phyloP scores from a whole-genome alignment of 2,888 invertebrate species.

The Carabus problematicus region DNA sequence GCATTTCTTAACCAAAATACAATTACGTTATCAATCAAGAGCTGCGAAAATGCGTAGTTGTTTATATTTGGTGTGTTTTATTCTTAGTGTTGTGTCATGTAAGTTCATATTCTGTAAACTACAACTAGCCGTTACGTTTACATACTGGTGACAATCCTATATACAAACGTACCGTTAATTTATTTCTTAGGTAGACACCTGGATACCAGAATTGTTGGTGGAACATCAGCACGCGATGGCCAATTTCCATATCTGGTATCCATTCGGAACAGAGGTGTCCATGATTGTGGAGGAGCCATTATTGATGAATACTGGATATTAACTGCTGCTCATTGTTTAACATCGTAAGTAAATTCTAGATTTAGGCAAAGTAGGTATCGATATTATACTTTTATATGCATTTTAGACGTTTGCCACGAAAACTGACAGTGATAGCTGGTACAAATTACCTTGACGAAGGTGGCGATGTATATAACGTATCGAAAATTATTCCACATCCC shows the following conservation, averaged over 20 bases:
- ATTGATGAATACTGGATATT: constrained; percentile 46
- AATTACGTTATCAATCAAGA: no score
- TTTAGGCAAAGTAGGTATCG: no score
- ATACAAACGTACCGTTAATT: no score
- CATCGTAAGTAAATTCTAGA: constrained; percentile 23
- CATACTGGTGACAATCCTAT: no score
- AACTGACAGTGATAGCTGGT: constrained; percentile 53
- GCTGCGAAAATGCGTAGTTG: no score
- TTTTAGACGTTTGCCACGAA: constrained; percentile 47
- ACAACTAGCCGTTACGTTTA: no score
- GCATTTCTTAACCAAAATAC: no score
- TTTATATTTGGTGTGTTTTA: no score
- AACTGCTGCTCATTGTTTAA: constrained; percentile 51
- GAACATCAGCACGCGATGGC: constrained; percentile 43
- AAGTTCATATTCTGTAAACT: no score
- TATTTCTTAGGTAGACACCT: not conserved
- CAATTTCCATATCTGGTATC: constrained; percentile 50
- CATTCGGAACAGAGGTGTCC: constrained; percentile 43
- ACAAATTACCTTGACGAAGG: constrained; percentile 51
- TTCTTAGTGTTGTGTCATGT: constrained; percentile 14
- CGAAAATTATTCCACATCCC: constrained; percentile 47
- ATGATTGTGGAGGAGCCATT: constrained; percentile 50
- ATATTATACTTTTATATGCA: not conserved
- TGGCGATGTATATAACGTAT: constrained; percentile 51
- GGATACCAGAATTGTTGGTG: constrained; percentile 46